Conservation (phyloP, 1,140 invertebrate genomes). For the Leptonema lineaticorne region DNA sequence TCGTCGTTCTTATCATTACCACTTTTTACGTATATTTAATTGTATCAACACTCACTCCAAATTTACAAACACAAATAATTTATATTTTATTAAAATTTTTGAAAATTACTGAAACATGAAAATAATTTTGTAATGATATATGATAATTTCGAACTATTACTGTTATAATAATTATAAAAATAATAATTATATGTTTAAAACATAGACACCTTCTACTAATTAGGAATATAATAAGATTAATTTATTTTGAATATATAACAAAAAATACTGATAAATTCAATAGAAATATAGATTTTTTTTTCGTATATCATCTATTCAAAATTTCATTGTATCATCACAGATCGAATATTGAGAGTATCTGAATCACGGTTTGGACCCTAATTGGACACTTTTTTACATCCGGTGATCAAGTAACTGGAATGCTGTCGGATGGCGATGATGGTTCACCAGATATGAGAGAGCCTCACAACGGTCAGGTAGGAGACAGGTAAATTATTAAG, state of each 20-base stretch:
- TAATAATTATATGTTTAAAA: too few relatives aligned
- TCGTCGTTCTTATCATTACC: conserved; percentile 34
- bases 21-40: too few relatives aligned
- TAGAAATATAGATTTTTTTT: background rate
- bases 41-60: too few relatives aligned
- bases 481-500: conserved; percentile 21
- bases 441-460: conserved; percentile 19
- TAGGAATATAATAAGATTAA: too few relatives aligned
- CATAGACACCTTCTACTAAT: too few relatives aligned
- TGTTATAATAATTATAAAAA: too few relatives aligned
- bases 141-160: too few relatives aligned
- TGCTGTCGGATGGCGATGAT: conserved; percentile 39
- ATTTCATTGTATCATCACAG: conserved; percentile 11
- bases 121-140: too few relatives aligned
- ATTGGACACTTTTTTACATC: conserved; percentile 43
- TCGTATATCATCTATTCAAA: background rate
- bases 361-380: conserved; percentile 34
- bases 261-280: background rate
- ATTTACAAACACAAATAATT: too few relatives aligned
- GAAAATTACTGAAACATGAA: too few relatives aligned
- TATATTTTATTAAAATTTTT: too few relatives aligned
- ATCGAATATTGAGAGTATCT: conserved; percentile 4
- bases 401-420: conserved; percentile 41
- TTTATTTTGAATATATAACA: too few relatives aligned
- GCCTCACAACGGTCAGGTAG: background rate